Conservation (phyloP, 2,797 vertebrate species). For the Fistularia tabacaria region DNA sequence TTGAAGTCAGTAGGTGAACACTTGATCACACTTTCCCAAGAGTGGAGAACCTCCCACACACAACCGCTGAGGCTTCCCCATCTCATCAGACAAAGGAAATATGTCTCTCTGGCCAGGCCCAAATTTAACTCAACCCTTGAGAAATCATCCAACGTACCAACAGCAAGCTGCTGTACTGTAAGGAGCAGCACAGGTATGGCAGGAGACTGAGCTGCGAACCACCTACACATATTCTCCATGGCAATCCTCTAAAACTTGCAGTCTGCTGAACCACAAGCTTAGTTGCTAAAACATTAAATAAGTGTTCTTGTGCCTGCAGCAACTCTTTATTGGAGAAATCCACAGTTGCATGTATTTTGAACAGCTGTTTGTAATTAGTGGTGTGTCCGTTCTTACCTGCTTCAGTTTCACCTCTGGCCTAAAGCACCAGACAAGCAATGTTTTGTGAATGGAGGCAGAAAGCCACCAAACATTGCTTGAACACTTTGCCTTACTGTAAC, state of each 20-base stretch:
- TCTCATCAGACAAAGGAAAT: slow-evolving; percentile 72
- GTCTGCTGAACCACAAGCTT: slow-evolving; percentile 34
- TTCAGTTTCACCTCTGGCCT: background rate
- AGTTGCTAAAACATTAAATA: slow-evolving; percentile 16
- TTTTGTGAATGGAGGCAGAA: slow-evolving; percentile 10
- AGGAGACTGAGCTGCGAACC: slow-evolving; percentile 43
- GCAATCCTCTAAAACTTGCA: slow-evolving; percentile 21
- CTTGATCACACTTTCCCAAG: slow-evolving; percentile 73
- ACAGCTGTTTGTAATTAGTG: too few species aligned
- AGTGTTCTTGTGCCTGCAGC: slow-evolving; percentile 11
- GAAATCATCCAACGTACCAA: slow-evolving; percentile 75
- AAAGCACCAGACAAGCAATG: background rate
- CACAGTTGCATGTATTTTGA: background rate
- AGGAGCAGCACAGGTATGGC: slow-evolving; percentile 51
- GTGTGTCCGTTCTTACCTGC: too few species aligned
- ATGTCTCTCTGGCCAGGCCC: slow-evolving; percentile 63
- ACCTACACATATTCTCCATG: slow-evolving; percentile 44
- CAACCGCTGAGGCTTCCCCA: slow-evolving; percentile 56
- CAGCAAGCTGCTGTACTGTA: slow-evolving; percentile 68
- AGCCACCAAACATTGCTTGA: slow-evolving; percentile 6
- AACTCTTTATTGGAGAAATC: slow-evolving; percentile 22
- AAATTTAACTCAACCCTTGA: slow-evolving; percentile 68
- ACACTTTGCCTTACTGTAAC: too few species aligned
- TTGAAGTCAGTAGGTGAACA: slow-evolving; percentile 66
- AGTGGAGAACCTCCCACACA: slow-evolving; percentile 67